Evolutionary conservation across 1,140 invertebrate species (phyloP).

Genomic region (Drosophila prosaltans): DNA sequence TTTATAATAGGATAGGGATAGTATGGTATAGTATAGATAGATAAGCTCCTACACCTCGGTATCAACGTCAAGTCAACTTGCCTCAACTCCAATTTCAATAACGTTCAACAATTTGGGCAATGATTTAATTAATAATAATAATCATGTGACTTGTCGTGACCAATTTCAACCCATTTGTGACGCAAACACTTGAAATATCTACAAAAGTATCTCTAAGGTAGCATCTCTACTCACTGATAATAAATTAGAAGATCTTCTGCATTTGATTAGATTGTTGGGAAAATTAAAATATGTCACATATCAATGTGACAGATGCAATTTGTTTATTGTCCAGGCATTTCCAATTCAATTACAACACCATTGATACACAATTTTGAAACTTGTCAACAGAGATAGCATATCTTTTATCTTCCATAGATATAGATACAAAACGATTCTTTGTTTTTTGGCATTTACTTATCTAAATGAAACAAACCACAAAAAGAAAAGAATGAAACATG

Average conservation of each 20-base stretch:
- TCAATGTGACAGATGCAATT: not conserved
- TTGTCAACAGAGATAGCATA: slow-evolving; percentile 46
- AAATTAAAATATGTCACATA: slow-evolving; percentile 72
- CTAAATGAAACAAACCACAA: slow-evolving; percentile 2
- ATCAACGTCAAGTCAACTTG: not conserved
- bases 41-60: slow-evolving; percentile 11
- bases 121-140: slow-evolving; percentile 81
- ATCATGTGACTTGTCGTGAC: slow-evolving; percentile 69
- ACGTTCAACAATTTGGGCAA: slow-evolving; percentile 25
- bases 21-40: slow-evolving; percentile 18
- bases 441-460: slow-evolving; percentile 38
- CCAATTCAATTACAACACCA: slow-evolving; percentile 69
- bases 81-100: slow-evolving; percentile 8
- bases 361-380: slow-evolving; percentile 41
- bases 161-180: slow-evolving; percentile 50
- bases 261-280: slow-evolving; percentile 45
- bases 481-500: not conserved
- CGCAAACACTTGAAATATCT: slow-evolving; percentile 47
- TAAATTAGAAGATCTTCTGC: slow-evolving; percentile 31
- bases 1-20: too few species aligned
- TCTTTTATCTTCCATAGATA: slow-evolving; percentile 36
- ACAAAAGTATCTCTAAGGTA: slow-evolving; percentile 44
- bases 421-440: slow-evolving; percentile 49
- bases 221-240: slow-evolving; percentile 57
- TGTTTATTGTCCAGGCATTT: slow-evolving; percentile 20